phyloP scores from a whole-genome alignment of 1,140 invertebrate genomes.

The Macrostomum lignano region DNA sequence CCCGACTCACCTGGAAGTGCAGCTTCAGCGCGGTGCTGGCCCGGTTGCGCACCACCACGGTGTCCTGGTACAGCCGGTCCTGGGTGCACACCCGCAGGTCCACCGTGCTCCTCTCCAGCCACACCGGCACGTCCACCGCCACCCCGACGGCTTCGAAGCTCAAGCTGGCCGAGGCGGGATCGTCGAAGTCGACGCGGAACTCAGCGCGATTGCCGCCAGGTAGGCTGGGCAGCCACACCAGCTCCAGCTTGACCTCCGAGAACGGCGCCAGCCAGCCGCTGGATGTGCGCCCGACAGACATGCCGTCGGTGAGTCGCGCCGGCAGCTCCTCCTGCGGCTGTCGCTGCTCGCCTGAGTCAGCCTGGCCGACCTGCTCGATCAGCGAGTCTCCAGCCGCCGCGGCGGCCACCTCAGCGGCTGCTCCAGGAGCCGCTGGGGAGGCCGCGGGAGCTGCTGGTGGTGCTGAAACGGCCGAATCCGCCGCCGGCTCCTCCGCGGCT shows the following conservation, averaged over 20 bases:
- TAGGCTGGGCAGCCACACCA: conserved; percentile 22
- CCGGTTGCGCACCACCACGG: conserved; percentile 24
- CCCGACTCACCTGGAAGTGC: conserved; percentile 12
- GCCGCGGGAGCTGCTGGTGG: no score
- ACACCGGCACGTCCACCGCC: conserved; percentile 27
- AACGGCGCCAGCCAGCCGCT: conserved; percentile 17
- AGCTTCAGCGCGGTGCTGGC: conserved; percentile 19
- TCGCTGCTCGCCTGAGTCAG: no score
- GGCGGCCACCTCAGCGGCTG: no score
- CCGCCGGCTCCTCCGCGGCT: no score
- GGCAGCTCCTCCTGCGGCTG: no score
- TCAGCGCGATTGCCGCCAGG: conserved; percentile 18
- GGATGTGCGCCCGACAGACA: no score
- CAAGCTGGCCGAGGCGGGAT: conserved; percentile 18
- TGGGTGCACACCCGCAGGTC: conserved; percentile 27
- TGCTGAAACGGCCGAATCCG: no score
- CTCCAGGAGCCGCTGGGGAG: no score
- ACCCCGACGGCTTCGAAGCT: conserved; percentile 13
- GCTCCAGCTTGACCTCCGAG: conserved; percentile 19
- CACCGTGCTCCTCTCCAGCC: conserved; percentile 19
- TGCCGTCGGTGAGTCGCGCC: no score
- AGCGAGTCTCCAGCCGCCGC: no score
- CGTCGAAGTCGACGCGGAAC: conserved; percentile 16
- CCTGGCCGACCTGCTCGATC: no score
- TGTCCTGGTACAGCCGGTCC: conserved; percentile 27